Evolutionary conservation across 2,888 invertebrate species (phyloP).

Genomic region (Phymatocera aterrima): DNA sequence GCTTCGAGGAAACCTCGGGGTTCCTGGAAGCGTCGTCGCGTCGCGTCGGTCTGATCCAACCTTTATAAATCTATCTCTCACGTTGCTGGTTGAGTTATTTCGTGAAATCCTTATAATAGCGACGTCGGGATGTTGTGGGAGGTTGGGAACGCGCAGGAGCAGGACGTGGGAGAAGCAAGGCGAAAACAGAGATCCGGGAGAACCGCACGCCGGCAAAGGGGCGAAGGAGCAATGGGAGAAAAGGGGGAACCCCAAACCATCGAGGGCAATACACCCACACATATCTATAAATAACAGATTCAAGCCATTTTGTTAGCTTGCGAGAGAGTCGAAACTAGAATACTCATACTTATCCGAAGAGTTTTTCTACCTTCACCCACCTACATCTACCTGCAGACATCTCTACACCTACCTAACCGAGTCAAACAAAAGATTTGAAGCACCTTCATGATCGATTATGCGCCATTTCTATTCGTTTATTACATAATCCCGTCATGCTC

Average conservation of each 20-base stretch:
- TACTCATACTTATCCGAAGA: no score
- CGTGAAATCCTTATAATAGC: constrained; percentile 52
- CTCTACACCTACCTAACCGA: neutral
- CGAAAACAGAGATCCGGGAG: constrained; percentile 9
- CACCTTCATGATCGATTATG: neutral
- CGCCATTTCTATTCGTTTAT: neutral
- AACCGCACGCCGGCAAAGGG: no score
- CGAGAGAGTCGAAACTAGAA: neutral
- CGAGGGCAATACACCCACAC: constrained; percentile 11
- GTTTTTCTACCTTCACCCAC: no score
- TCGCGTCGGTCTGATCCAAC: constrained; percentile 48
- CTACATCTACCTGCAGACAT: neutral
- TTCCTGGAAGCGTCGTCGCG: constrained; percentile 51
- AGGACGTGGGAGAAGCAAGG: neutral
- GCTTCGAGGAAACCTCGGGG: constrained; percentile 54
- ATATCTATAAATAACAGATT: neutral
- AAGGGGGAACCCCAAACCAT: neutral
- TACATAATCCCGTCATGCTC: neutral
- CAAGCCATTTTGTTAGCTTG: neutral
- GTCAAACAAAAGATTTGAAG: neutral
- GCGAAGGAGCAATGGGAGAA: no score
- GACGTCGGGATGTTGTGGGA: neutral
- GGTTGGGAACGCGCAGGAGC: neutral
- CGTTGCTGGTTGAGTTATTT: constrained; percentile 43
- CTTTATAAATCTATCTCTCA: constrained; percentile 49